A percentile compares a stretch with the other conserved stretches of the same genome.
Evolutionary conservation across 2,797 vertebrate species (phyloP).

Genomic region (Myotis findleyi): DNA sequence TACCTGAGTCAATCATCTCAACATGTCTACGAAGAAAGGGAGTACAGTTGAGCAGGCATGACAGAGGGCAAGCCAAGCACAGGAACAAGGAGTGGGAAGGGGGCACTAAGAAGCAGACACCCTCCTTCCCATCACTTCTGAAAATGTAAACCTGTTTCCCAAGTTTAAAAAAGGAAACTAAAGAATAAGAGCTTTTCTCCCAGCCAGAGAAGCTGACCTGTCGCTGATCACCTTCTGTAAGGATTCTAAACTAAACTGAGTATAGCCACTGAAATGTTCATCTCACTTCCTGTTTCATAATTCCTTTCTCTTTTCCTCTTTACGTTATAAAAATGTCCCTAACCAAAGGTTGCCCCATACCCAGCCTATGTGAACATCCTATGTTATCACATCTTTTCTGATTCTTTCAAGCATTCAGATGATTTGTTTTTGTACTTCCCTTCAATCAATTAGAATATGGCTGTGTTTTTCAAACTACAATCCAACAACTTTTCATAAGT

Average conservation of each 20-base stretch:
- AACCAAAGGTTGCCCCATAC: neutral
- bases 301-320: neutral
- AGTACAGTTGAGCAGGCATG: neutral
- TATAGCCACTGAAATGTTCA: constrained; percentile 36
- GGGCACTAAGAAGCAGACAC: neutral
- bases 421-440: neutral
- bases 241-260: constrained; percentile 16
- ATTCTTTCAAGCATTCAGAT: constrained; percentile 18
- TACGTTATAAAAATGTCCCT: constrained; percentile 10
- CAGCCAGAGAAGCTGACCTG: neutral
- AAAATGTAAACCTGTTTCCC: neutral
- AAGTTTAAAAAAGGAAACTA: constrained; percentile 2
- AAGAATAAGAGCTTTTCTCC: neutral
- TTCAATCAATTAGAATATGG: neutral
- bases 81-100: neutral
- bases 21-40: neutral
- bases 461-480: constrained; percentile 46
- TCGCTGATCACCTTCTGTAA: constrained; percentile 20
- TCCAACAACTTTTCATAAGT: neutral
- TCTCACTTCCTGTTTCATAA: constrained; percentile 46
- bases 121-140: neutral
- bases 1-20: neutral
- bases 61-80: neutral
- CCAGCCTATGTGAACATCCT: neutral
- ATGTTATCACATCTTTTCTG: neutral